A percentile compares a stretch with the other conserved stretches of the same genome.
phyloP scores from a whole-genome alignment of 1,140 invertebrate genomes.

The Drosophila bocki region DNA sequence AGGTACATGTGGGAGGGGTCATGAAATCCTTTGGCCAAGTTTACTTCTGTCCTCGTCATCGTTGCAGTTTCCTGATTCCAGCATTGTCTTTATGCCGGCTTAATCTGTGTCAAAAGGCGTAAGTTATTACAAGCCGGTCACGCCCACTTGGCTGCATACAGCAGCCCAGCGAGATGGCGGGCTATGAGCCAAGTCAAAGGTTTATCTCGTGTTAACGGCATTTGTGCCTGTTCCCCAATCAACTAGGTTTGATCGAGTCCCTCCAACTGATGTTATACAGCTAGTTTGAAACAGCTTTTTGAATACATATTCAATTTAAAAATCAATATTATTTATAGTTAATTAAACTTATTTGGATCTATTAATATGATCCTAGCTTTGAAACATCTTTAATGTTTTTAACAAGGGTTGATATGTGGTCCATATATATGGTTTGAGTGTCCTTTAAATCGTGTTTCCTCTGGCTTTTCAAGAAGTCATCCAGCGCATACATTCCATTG shows the following conservation, averaged over 20 bases:
- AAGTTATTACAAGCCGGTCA: slow-evolving; percentile 79
- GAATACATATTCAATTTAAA: neutral
- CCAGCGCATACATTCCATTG: neutral
- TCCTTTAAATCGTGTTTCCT: slow-evolving; percentile 3
- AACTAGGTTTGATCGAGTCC: slow-evolving; percentile 62
- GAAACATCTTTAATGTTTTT: too few relatives aligned
- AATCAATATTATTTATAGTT: neutral
- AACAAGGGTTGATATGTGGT: neutral
- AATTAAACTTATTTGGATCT: neutral
- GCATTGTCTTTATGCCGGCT: slow-evolving; percentile 66
- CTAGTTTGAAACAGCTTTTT: neutral
- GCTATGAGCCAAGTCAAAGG: slow-evolving; percentile 69
- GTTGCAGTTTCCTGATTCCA: slow-evolving; percentile 26
- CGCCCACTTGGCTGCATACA: slow-evolving; percentile 56
- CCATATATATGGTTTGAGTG: neutral
- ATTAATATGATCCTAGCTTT: too few relatives aligned
- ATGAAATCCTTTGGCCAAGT: slow-evolving; percentile 45
- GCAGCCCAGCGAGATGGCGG: neutral
- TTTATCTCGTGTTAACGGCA: slow-evolving; percentile 79
- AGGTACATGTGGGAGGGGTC: slow-evolving; percentile 17
- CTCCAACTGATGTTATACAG: neutral
- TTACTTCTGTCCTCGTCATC: slow-evolving; percentile 46
- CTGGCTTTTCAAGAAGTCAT: neutral
- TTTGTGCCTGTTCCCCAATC: slow-evolving; percentile 70
- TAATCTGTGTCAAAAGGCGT: slow-evolving; percentile 83